Evolutionary conservation across 1,140 invertebrate species (phyloP).

Genomic region (Octopus bimaculoides): DNA sequence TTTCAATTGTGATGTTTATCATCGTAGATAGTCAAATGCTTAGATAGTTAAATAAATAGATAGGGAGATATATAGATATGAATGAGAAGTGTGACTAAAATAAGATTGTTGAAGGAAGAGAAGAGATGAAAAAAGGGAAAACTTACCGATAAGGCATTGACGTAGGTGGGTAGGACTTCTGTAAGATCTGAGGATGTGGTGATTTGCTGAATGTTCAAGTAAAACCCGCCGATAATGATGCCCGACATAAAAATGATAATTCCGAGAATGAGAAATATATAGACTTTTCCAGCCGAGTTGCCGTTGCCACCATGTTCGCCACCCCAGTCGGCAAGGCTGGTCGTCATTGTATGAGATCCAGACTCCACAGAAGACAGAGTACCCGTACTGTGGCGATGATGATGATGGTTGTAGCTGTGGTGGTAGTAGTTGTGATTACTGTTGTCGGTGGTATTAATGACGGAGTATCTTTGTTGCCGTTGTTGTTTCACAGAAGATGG

Average conservation of each 20-base stretch:
- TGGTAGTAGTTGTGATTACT: no score
- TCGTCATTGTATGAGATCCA: background rate
- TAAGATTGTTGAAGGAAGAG: background rate
- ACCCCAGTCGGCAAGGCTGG: background rate
- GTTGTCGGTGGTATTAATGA: no score
- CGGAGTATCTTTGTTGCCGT: no score
- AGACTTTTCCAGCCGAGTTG: background rate
- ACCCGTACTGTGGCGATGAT: background rate
- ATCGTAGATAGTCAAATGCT: no score
- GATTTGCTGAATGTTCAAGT: background rate
- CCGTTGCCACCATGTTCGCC: background rate
- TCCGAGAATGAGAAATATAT: conserved; percentile 1
- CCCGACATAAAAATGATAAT: conserved; percentile 5
- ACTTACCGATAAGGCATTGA: conserved; percentile 2
- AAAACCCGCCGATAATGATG: background rate
- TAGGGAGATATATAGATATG: no score
- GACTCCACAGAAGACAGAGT: background rate
- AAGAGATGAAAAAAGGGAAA: background rate
- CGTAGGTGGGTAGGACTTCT: background rate
- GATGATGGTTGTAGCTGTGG: background rate
- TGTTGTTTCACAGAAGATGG: no score
- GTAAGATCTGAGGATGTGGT: background rate
- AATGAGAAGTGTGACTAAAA: no score
- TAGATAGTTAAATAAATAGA: no score
- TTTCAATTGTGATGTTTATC: no score